Evolutionary conservation across 2,888 invertebrate genomes (phyloP).

Genomic region (Heliconius sara): DNA sequence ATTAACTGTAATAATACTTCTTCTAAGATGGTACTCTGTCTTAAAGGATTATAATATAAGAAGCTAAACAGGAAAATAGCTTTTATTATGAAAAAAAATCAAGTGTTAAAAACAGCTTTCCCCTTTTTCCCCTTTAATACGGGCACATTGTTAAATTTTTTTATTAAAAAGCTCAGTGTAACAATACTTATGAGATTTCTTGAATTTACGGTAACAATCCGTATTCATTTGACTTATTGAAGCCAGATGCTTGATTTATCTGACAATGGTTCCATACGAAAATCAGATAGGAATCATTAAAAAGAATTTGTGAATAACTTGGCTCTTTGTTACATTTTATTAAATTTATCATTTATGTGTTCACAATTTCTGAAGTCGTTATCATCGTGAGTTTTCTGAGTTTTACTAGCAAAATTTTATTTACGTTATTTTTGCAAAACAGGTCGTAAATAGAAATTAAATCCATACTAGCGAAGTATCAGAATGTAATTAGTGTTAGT

Average conservation of each 20-base stretch:
- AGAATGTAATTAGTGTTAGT: no score
- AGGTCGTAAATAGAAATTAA: no score
- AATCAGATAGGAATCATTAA: slow-evolving; percentile 12
- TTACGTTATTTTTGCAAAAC: no score
- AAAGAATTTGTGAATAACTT: neutral
- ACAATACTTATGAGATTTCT: slow-evolving; percentile 12
- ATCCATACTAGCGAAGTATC: no score
- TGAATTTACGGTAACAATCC: neutral
- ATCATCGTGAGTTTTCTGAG: no score
- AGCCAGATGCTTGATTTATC: neutral
- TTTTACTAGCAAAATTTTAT: no score
- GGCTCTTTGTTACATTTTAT: neutral
- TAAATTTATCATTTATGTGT: neutral
- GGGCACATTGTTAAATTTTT: neutral
- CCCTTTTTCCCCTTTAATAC: neutral
- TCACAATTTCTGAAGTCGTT: neutral
- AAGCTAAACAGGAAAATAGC: neutral
- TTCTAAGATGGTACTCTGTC: neutral
- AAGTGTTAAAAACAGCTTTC: neutral
- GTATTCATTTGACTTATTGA: slow-evolving; percentile 19
- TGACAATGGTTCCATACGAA: slow-evolving; percentile 25
- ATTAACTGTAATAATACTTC: no score
- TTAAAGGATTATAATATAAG: neutral
- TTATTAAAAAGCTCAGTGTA: slow-evolving; percentile 4
- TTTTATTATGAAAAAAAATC: neutral